These are phyloP conservation scores for Eutolmus rufibarbis DNA, from an alignment of 2,888 invertebrate genomes.

Conservation along the genomic window DNA sequence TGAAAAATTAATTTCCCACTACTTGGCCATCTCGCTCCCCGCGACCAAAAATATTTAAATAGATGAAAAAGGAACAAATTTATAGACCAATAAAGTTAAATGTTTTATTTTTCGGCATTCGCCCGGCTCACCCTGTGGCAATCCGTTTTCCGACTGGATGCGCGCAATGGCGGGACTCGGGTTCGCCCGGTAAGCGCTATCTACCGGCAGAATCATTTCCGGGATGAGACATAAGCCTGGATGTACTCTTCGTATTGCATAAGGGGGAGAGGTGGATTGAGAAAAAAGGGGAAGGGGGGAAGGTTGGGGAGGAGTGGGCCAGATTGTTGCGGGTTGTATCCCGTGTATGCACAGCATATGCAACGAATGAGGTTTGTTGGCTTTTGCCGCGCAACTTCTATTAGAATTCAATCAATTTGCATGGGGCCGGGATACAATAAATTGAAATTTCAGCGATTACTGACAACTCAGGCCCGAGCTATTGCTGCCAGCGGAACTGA, in stretches of 20 bases:
- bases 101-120: constrained; percentile 30
- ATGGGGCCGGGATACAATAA: background rate
- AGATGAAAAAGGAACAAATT: constrained; percentile 25
- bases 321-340: constrained; percentile 6
- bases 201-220: constrained; percentile 13
- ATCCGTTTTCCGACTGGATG: constrained; percentile 18
- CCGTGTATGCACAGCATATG: background rate
- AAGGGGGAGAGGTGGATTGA: background rate
- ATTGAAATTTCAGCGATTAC: constrained; percentile 22
- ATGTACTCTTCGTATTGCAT: background rate
- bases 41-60: constrained; percentile 25
- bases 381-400: constrained; percentile 11
- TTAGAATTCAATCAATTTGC: constrained; percentile 28
- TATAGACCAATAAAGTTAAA: constrained; percentile 34
- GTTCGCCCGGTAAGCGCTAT: background rate
- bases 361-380: constrained; percentile 14
- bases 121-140: background rate
- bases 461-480: background rate
- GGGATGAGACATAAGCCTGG: constrained; percentile 11
- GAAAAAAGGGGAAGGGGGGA: background rate
- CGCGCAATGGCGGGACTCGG: background rate
- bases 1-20: constrained; percentile 22
- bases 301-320: background rate
- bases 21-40: background rate
- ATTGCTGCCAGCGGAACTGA: background rate